A percentile compares a stretch with the other conserved stretches of the same genome.
Conservation (phyloP, 2,888 invertebrate genomes). For the Tanypteryx hageni region DNA sequence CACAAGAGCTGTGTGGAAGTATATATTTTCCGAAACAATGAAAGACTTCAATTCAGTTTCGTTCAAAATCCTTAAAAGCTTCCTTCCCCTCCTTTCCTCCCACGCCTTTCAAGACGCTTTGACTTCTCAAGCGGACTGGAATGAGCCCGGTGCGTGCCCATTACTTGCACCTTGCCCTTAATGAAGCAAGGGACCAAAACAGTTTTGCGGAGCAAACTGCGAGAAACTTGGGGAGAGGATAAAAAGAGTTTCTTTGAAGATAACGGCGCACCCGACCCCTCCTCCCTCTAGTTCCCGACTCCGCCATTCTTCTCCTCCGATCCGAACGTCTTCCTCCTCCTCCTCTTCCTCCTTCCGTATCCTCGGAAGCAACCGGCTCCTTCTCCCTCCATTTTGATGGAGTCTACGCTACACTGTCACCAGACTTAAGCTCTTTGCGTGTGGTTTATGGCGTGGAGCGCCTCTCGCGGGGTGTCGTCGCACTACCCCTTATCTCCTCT, state of each 20-base stretch:
- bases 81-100: no score
- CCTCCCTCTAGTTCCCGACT: not conserved
- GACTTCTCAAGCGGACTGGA: no score
- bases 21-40: no score
- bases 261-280: not conserved
- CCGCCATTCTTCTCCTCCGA: not conserved
- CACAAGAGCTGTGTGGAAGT: no score
- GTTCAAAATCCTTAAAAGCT: no score
- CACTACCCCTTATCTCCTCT: not conserved
- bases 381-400: not conserved
- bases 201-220: no score
- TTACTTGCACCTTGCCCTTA: no score
- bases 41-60: no score
- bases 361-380: not conserved
- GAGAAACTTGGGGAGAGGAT: no score
- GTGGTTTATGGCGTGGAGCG: constrained; percentile 27
- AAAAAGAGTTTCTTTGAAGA: not conserved
- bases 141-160: no score
- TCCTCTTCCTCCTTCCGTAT: not conserved
- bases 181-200: no score
- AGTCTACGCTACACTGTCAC: not conserved
- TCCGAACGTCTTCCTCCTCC: not conserved
- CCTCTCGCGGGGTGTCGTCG: not conserved
- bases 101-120: no score
- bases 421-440: not conserved